Conservation (phyloP, 2,797 vertebrate species). For the Coluber constrictor region DNA sequence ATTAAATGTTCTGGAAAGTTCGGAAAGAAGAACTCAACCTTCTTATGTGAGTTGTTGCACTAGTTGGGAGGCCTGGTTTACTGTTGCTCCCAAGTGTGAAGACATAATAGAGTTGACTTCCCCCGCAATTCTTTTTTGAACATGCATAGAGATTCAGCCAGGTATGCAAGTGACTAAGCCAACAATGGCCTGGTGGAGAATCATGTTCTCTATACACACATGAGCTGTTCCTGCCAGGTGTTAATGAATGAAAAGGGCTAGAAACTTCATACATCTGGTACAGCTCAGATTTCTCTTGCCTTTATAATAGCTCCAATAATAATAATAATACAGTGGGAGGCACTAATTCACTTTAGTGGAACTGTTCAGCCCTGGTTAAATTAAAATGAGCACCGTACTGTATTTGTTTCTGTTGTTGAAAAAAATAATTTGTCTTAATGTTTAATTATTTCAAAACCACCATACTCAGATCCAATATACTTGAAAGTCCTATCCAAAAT, state of each 20-base stretch:
- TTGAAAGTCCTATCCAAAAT: background rate
- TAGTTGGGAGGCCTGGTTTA: background rate
- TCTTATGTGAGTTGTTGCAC: too few relatives aligned
- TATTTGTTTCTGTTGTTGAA: background rate
- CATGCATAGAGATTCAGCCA: background rate
- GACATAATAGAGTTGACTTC: background rate
- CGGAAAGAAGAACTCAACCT: background rate
- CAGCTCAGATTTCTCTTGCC: constrained; percentile 11
- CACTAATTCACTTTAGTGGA: constrained; percentile 28
- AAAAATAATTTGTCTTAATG: background rate
- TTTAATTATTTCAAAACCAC: background rate
- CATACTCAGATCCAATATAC: background rate
- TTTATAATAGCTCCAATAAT: constrained; percentile 5
- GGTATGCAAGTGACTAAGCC: background rate
- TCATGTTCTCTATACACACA: background rate
- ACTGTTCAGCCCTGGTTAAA: constrained; percentile 9
- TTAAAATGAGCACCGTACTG: background rate
- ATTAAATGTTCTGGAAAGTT: background rate
- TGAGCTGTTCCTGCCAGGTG: background rate
- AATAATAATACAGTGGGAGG: background rate
- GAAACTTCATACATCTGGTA: background rate
- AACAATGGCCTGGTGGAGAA: background rate
- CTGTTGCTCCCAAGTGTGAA: background rate
- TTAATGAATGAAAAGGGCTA: background rate
- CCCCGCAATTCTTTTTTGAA: background rate